Percentiles rank a stretch among this genome's conserved stretches.
Conservation (phyloP, 1,140 invertebrate species). For the Coptotermes formosanus region DNA sequence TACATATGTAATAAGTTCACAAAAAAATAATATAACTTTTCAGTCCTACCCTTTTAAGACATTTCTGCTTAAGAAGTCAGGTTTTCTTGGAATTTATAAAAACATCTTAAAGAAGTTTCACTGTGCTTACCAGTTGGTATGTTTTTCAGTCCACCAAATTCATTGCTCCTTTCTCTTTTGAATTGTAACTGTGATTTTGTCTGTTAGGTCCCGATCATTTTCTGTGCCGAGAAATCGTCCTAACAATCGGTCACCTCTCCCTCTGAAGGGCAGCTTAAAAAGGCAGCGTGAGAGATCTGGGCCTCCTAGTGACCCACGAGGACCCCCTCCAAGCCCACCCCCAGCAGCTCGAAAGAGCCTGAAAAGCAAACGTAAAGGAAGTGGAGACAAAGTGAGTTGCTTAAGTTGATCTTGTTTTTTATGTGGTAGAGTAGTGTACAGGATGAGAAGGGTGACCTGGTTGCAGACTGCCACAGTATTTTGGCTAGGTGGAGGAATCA, state of each 20-base stretch:
- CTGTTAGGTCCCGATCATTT: constrained; percentile 50
- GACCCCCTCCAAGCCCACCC: constrained; percentile 43
- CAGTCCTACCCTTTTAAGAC: no score
- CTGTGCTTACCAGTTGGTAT: no score
- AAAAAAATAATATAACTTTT: no score
- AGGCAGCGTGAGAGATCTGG: constrained; percentile 24
- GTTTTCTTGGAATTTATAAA: no score
- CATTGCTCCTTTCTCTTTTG: no score
- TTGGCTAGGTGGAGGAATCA: no score
- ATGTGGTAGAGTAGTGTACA: neutral
- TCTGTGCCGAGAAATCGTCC: constrained; percentile 45
- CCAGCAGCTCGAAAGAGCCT: constrained; percentile 44
- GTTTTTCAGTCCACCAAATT: no score
- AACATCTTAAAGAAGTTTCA: no score
- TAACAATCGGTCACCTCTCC: constrained; percentile 26
- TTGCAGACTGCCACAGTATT: no score
- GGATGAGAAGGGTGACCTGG: no score
- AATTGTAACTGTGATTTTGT: neutral
- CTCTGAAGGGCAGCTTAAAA: constrained; percentile 38
- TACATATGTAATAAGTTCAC: no score
- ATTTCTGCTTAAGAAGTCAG: no score
- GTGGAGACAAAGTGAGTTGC: constrained; percentile 39
- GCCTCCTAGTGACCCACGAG: constrained; percentile 42
- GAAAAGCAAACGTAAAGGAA: constrained; percentile 38
- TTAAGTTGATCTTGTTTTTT: neutral